Evolutionary conservation across 2,113 vertebrate species (phyloP), one percentile per base, ranked within the genome.

Genomic region (Tinamus guttatus): DNA sequence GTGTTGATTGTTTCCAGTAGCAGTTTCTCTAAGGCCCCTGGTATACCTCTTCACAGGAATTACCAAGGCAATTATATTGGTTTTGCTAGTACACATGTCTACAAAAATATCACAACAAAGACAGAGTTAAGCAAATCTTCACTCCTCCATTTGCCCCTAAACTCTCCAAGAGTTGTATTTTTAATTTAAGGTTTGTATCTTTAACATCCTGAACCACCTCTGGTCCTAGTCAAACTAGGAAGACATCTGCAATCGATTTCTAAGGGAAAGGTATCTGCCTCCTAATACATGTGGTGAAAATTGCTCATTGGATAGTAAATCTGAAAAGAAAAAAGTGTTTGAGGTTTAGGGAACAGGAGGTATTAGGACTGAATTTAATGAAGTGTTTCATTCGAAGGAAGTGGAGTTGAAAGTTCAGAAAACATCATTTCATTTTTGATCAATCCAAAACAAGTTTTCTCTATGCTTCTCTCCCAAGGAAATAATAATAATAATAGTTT

Each of bases 271-370:
- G 13, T 34, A 73, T 87, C 78, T 79, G 19, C 24, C 51, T 47
- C 27, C 18, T 41, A 40, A 75, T 22, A 30, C 54, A 58, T 27
- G 59, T 47, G 40, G 28, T 60, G 47, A 58, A 78, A 89, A 54
- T 68, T 25, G n/a, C 59, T 64, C 75, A 38, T 59, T 56, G 45
- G 20, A 19, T 8, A 67, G 70, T 41, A 76, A 60, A 71, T 38
- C 36, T 54, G 6, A 71, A 80, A 47, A 63, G 40, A 9, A 41
- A 79, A 60, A 45, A 38, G 81, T 75, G 13, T 38, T 85, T 56
- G 70, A 80, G 76, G 32, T 87, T 79, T 54, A 91, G 63, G 62
- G 75, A 93, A 47, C 21, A 30, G 34, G 4, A 87, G 87, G 51
- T 21, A 58, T 83, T 93, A 43, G 76, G 32, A 30, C 7, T 85